Evolutionary conservation across 2,113 vertebrate genomes (phyloP).

Genomic region (Asarcornis scutulata): DNA sequence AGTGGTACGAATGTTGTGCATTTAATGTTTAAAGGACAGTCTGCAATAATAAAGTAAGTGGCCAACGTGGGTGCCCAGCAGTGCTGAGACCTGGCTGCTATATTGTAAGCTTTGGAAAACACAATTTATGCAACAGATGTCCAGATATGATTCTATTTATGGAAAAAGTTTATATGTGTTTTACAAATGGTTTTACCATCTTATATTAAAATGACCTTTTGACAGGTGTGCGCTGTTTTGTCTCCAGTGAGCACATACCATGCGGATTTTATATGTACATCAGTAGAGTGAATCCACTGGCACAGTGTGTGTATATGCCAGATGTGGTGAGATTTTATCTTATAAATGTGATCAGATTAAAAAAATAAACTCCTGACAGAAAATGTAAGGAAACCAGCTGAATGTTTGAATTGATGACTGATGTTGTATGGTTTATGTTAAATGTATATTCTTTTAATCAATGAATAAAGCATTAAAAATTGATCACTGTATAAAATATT

Average conservation of each 20-base stretch:
- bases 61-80: conserved; percentile 94
- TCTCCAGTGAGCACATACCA: conserved; percentile 94
- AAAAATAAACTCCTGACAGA: conserved; percentile 84
- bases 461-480: conserved; percentile 97
- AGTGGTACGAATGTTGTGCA: conserved; percentile 99
- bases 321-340: conserved; percentile 91
- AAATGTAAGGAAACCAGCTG: conserved; percentile 90
- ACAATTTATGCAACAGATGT: conserved; percentile 96
- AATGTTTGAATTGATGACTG: conserved; percentile 92
- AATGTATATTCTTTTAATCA: conserved; percentile 99
- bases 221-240: conserved; percentile 92
- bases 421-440: conserved; percentile 96
- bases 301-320: conserved; percentile 88
- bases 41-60: conserved; percentile 98
- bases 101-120: conserved; percentile 93
- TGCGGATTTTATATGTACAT: conserved; percentile 94
- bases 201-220: conserved; percentile 94
- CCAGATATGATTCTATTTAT: conserved; percentile 96
- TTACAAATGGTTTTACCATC: conserved; percentile 97
- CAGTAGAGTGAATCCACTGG: conserved; percentile 88
- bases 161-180: conserved; percentile 95
- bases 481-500: conserved; percentile 75
- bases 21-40: conserved; percentile 99
- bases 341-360: conserved; percentile 86
- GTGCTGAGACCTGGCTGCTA: conserved; percentile 96